These are phyloP conservation scores for Drosophila vallismaia DNA, from an alignment of 2,888 invertebrate species.

Conservation along the genomic window DNA sequence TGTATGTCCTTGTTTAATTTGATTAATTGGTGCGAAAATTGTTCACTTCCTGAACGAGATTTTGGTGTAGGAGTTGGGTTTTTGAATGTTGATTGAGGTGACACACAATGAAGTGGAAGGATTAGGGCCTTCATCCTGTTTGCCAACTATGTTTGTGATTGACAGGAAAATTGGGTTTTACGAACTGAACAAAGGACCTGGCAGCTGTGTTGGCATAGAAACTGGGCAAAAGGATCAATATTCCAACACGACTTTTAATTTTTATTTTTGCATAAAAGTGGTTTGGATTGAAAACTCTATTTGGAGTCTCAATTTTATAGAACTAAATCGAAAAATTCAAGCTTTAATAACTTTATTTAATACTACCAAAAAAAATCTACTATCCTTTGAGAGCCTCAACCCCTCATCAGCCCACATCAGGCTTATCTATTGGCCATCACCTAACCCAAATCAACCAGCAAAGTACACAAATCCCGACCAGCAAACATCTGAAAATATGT, in stretches of 20 bases:
- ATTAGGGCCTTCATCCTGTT: constrained; percentile 36
- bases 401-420: constrained; percentile 21
- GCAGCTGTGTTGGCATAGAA: constrained; percentile 3
- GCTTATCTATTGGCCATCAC: constrained; percentile 14
- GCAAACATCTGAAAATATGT: constrained; percentile 24
- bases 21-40: constrained; percentile 73
- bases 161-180: constrained; percentile 32
- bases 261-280: neutral
- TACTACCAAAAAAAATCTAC: too few species aligned
- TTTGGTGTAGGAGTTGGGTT: constrained; percentile 16
- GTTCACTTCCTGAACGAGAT: constrained; percentile 38
- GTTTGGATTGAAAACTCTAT: neutral
- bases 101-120: constrained; percentile 59
- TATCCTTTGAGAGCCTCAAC: constrained; percentile 5
- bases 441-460: constrained; percentile 27
- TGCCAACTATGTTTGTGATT: constrained; percentile 36
- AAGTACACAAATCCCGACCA: constrained; percentile 29
- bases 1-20: constrained; percentile 70
- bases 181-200: constrained; percentile 7
- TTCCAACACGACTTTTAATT: neutral
- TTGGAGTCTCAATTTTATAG: neutral
- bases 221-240: neutral
- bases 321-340: neutral
- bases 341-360: constrained; percentile 17
- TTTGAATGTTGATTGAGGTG: constrained; percentile 59